phyloP scores from a whole-genome alignment of 2,888 invertebrate genomes.

The Heteromyza rotundicornis region DNA sequence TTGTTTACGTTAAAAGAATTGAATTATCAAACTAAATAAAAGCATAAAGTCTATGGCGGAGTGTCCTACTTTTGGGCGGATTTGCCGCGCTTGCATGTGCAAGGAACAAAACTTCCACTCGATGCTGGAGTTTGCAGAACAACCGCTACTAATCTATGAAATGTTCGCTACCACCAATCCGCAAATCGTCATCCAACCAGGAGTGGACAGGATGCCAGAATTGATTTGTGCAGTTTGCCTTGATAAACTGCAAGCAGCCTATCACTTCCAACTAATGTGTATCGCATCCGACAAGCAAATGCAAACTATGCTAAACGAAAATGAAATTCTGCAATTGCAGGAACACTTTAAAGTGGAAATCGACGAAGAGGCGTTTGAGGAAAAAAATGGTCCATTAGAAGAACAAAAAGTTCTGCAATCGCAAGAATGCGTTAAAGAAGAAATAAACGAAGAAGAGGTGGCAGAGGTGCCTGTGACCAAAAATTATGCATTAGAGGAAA shows the following conservation, averaged over 20 bases:
- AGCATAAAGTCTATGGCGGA: too few species aligned
- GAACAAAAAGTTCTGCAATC: too few species aligned
- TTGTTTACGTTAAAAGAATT: too few species aligned
- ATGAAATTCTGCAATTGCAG: too few species aligned
- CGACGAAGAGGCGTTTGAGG: too few species aligned
- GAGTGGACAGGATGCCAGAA: constrained; percentile 68
- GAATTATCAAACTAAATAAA: too few species aligned
- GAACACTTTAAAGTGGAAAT: too few species aligned
- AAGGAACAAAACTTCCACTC: constrained; percentile 14
- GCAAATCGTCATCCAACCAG: constrained; percentile 53
- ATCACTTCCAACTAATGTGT: constrained; percentile 64
- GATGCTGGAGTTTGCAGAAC: constrained; percentile 12
- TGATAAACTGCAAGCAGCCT: constrained; percentile 64
- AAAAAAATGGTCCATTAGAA: too few species aligned
- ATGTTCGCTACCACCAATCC: constrained; percentile 55
- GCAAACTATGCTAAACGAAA: constrained; percentile 34
- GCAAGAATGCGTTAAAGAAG: too few species aligned
- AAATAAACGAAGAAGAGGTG: neutral
- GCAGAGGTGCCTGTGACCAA: neutral
- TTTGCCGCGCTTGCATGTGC: constrained; percentile 33
- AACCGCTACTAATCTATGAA: constrained; percentile 38
- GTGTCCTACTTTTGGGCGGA: neutral
- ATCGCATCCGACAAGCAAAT: constrained; percentile 62
- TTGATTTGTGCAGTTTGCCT: constrained; percentile 67
- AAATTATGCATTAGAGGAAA: constrained; percentile 25